Conservation (phyloP, 2,888 invertebrate species). For the Drosophila trichaetosa region DNA sequence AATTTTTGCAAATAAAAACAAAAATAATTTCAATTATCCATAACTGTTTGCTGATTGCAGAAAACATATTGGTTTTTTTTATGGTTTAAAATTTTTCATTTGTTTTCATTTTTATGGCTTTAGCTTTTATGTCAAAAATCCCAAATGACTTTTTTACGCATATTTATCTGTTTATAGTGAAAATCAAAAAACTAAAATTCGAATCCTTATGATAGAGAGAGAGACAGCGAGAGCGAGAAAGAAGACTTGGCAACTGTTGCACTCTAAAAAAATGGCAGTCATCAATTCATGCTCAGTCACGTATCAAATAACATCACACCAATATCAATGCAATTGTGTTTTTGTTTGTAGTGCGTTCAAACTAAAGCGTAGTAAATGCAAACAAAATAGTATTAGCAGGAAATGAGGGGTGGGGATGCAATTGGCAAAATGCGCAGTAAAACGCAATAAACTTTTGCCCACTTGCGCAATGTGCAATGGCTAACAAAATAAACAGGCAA, state of each 20-base stretch:
- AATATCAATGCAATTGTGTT: constrained; percentile 1
- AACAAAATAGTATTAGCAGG: constrained; percentile 27
- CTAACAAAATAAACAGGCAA: constrained; percentile 24
- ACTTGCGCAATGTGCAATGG: constrained; percentile 70
- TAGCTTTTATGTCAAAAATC: not conserved
- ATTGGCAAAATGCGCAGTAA: constrained; percentile 59
- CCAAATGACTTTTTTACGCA: not conserved
- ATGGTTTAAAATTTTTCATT: not conserved
- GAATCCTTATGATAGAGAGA: not conserved
- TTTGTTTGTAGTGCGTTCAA: constrained; percentile 8
- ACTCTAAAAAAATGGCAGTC: constrained; percentile 29
- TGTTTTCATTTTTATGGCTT: not conserved
- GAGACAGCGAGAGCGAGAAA: not conserved
- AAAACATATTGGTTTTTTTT: not conserved
- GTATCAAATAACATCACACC: constrained; percentile 25
- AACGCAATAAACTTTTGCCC: constrained; percentile 71
- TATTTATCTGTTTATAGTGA: not conserved
- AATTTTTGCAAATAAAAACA: no score
- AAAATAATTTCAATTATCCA: no score
- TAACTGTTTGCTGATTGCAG: no score
- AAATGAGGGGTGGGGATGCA: constrained; percentile 7
- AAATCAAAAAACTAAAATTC: not conserved
- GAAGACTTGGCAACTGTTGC: constrained; percentile 26
- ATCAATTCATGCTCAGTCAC: constrained; percentile 41
- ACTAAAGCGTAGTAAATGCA: constrained; percentile 51